Conservation (phyloP, 1,140 invertebrate species). For the Chrysomallon squamiferum region DNA sequence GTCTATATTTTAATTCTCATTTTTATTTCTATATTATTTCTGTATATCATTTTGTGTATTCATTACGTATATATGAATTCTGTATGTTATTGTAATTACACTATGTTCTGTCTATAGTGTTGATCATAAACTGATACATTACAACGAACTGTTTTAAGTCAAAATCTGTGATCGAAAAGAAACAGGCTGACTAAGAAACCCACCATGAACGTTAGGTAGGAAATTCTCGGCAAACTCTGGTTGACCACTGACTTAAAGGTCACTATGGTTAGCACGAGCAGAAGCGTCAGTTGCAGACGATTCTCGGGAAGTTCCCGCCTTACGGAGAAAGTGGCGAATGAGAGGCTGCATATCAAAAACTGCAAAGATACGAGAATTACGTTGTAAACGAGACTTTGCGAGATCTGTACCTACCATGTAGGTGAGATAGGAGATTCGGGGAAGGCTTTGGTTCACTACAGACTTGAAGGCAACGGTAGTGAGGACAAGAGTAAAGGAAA, state of each 20-base stretch:
- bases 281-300: conserved; percentile 58
- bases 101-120: no score
- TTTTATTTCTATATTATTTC: no score
- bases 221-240: conserved; percentile 60
- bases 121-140: no score
- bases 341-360: conserved; percentile 59
- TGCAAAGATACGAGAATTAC: conserved; percentile 21
- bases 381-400: no score
- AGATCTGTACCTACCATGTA: conserved; percentile 56
- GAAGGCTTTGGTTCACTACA: conserved; percentile 60
- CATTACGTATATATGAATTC: no score
- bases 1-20: no score
- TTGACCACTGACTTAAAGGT: conserved; percentile 59
- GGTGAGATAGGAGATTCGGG: conserved; percentile 58
- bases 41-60: no score
- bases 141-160: no score
- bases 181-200: conserved; percentile 15
- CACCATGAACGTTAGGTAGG: conserved; percentile 63
- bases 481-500: conserved; percentile 53
- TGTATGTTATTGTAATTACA: no score
- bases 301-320: conserved; percentile 56
- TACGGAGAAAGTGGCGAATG: conserved; percentile 63
- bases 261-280: conserved; percentile 50
- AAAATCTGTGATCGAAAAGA: neutral
- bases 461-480: conserved; percentile 61